A percentile compares a stretch with the other conserved stretches of the same genome.
phyloP scores from a whole-genome alignment of 2,888 invertebrate species.

The Cryptus armator region DNA sequence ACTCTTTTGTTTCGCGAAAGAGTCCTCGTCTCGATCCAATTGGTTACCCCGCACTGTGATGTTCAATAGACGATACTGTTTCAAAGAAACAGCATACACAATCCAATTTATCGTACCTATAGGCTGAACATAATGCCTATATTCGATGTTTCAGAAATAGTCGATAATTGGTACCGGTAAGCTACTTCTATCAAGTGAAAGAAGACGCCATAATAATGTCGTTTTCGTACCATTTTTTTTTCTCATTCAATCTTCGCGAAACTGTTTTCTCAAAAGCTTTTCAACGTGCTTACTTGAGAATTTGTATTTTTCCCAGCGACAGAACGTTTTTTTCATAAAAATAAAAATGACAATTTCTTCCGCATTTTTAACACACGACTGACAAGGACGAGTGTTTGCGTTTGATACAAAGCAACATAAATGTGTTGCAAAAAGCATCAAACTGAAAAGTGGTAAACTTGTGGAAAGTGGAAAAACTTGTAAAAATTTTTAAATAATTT shows the following conservation, averaged over 20 bases:
- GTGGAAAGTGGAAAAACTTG: too few relatives aligned
- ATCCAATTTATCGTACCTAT: background rate
- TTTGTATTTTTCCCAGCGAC: too few relatives aligned
- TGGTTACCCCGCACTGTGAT: background rate
- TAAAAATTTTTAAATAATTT: too few relatives aligned
- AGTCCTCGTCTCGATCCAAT: conserved; percentile 9
- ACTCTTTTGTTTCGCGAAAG: conserved; percentile 16
- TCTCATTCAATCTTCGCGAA: background rate
- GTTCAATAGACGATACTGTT: background rate
- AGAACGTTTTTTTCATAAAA: background rate
- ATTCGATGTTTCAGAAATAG: background rate
- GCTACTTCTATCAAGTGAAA: background rate
- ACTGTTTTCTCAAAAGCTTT: background rate
- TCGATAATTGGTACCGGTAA: background rate
- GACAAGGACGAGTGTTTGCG: too few relatives aligned
- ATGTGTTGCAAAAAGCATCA: too few relatives aligned
- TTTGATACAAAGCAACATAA: too few relatives aligned
- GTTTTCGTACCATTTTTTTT: background rate
- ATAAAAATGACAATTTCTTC: background rate
- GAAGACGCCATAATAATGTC: background rate
- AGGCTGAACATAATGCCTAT: background rate
- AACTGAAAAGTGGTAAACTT: too few relatives aligned
- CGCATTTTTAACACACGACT: too few relatives aligned
- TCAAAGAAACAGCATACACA: background rate
- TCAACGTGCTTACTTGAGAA: background rate